These are phyloP conservation scores for Malurus leucopterus DNA, from an alignment of 2,797 vertebrate genomes.

Conservation along the genomic window DNA sequence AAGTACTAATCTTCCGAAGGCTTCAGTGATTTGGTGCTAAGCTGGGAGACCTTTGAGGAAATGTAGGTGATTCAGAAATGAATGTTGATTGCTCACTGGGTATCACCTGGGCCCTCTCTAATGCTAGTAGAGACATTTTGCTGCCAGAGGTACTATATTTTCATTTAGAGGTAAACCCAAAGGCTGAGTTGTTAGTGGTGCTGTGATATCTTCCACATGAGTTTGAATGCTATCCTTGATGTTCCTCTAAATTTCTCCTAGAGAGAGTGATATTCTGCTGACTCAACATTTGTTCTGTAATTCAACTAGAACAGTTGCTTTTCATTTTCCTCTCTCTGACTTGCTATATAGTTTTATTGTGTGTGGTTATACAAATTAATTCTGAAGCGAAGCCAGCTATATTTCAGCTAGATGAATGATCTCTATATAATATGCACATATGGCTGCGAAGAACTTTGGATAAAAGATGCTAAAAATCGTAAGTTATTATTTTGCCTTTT, in stretches of 20 bases:
- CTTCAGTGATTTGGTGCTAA: not conserved
- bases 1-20: not conserved
- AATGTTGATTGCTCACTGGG: not conserved
- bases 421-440: not conserved
- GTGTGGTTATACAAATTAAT: not conserved
- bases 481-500: not conserved
- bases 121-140: not conserved
- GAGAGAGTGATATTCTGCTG: not conserved
- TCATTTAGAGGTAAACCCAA: not conserved
- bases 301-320: not conserved
- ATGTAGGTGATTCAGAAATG: not conserved
- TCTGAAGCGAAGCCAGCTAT: not conserved
- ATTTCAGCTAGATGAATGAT: slow-evolving; percentile 8
- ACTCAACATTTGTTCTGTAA: not conserved
- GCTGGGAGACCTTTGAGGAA: not conserved
- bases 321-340: not conserved
- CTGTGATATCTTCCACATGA: rapidly evolving
- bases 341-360: not conserved
- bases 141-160: not conserved
- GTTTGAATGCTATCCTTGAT: not conserved
- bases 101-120: not conserved
- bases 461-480: slow-evolving; percentile 2
- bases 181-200: not conserved
- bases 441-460: not conserved
- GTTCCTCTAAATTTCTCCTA: not conserved